Evolutionary conservation across 1,140 invertebrate genomes (phyloP), one percentile per base, ranked within the genome.

Genomic region (Lutraria rhynchaena): DNA sequence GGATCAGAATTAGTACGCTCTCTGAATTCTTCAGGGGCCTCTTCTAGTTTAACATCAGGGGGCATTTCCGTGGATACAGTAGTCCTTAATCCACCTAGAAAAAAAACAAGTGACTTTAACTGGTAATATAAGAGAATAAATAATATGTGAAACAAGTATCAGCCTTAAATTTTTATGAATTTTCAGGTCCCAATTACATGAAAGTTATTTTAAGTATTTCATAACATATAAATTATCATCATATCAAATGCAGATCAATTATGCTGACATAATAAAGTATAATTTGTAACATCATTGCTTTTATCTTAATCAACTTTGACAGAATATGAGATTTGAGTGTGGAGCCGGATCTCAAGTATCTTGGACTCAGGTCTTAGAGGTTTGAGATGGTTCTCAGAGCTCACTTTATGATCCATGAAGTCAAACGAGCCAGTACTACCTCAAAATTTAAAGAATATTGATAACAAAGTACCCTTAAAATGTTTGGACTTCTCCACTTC

Each of bases 401-500:
- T 37, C 2, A 49, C 33, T 41, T 2, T 37, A 0, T 15, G 19
- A 13, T 15, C 19, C 2, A 3, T 24, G 13, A n/a, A 65, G 4
- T 1, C 24, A n/a, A 33, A 7, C 37, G 5, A 63, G 22, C 15
- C 33, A 11, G 17, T 5, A 5, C 60, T 37, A 15, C 15, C 4
- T 33, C 5, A 31, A 11, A 17, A 33, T 33, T 24, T 27, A 2
- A 27, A 27, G 3, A 31, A 24, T 31, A 60, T 60, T 60, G 13
- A 22, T 3, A 1, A 17, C 17, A 22, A 19, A 3, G n/a, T 17
- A 31, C 31, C 17, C 4, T n/a, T 15, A 13, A 7, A 31, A 27
- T 55, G 75, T 67, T 77, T 65, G 3, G 75, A 29, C 44, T 80
- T 77, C 0, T 81, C 51, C 69, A 85, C 80, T 71, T 89, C 87